Evolutionary conservation across 1,140 invertebrate species (phyloP).

Genomic region (Chrysoperla carnea): DNA sequence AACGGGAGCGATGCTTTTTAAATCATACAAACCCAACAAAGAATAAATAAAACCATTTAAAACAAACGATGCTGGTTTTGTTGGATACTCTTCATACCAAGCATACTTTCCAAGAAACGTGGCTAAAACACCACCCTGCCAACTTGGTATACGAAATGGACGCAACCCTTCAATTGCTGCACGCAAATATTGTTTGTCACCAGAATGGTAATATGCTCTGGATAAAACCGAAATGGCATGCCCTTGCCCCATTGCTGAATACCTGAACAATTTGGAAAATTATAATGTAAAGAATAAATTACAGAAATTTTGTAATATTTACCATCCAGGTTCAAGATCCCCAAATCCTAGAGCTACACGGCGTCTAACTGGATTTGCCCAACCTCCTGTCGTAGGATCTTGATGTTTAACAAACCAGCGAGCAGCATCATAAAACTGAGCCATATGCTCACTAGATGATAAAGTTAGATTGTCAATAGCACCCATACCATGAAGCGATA

Average conservation of each 20-base stretch:
- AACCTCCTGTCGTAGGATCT: slow-evolving; percentile 61
- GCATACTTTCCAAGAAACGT: slow-evolving; percentile 54
- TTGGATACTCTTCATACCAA: slow-evolving; percentile 97
- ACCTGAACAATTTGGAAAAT: slow-evolving; percentile 28
- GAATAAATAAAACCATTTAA: slow-evolving; percentile 99
- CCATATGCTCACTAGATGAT: slow-evolving; percentile 65
- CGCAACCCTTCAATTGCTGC: slow-evolving; percentile 63
- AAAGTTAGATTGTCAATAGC: slow-evolving; percentile 67
- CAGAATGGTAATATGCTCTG: slow-evolving; percentile 71
- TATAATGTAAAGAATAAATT: slow-evolving; percentile 2
- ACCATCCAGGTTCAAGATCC: slow-evolving; percentile 72
- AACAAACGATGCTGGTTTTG: slow-evolving; percentile 84
- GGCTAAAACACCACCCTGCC: slow-evolving; percentile 68
- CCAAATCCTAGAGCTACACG: slow-evolving; percentile 57
- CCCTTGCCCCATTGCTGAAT: slow-evolving; percentile 96
- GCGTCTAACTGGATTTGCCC: slow-evolving; percentile 72
- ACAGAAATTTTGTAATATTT: slow-evolving; percentile 5
- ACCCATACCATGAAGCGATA: slow-evolving; percentile 57
- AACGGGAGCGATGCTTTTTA: slow-evolving; percentile 49
- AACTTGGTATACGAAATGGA: slow-evolving; percentile 56
- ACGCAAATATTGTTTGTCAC: slow-evolving; percentile 61
- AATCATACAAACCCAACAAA: slow-evolving; percentile 87
- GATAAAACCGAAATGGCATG: slow-evolving; percentile 88
- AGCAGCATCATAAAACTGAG: slow-evolving; percentile 82
- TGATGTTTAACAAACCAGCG: slow-evolving; percentile 86